Conservation (phyloP, 2,888 invertebrate species). For the Torymus tubicola region DNA sequence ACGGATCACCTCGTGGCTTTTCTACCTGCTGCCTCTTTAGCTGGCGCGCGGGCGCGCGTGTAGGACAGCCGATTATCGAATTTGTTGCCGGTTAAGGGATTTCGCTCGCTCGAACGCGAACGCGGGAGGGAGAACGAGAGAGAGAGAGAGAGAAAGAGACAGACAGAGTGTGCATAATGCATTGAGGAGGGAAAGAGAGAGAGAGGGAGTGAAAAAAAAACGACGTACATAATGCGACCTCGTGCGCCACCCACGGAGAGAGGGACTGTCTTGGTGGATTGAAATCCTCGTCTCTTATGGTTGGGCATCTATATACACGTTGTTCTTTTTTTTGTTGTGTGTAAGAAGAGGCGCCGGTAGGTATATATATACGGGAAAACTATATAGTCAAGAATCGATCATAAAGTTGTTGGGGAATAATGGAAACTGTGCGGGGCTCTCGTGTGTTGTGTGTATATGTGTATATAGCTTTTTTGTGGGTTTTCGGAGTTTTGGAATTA, state of each 20-base stretch:
- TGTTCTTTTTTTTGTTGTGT: neutral
- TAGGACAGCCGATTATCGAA: conserved; percentile 60
- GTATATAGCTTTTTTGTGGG: too few relatives aligned
- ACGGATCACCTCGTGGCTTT: neutral
- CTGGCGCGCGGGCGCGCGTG: neutral
- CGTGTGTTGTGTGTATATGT: too few relatives aligned
- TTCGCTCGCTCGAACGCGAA: conserved; percentile 58
- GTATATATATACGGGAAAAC: neutral
- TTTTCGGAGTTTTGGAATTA: too few relatives aligned
- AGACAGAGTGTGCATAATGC: conserved; percentile 41
- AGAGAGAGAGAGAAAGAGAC: conserved; percentile 15
- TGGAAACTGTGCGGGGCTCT: neutral
- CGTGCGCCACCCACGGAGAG: neutral
- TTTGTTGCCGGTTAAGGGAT: conserved; percentile 61
- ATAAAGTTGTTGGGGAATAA: neutral
- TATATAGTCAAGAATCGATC: conserved; percentile 42
- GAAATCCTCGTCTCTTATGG: conserved; percentile 21
- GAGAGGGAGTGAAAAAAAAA: conserved; percentile 14
- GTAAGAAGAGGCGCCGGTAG: neutral
- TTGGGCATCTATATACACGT: conserved; percentile 5
- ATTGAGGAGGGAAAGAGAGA: conserved; percentile 5
- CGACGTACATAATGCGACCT: conserved; percentile 32
- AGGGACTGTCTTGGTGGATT: conserved; percentile 15
- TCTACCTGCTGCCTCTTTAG: conserved; percentile 12
- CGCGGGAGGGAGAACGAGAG: neutral